Evolutionary conservation across 2,797 vertebrate species (phyloP).

Genomic region (Anguilla marmorata): DNA sequence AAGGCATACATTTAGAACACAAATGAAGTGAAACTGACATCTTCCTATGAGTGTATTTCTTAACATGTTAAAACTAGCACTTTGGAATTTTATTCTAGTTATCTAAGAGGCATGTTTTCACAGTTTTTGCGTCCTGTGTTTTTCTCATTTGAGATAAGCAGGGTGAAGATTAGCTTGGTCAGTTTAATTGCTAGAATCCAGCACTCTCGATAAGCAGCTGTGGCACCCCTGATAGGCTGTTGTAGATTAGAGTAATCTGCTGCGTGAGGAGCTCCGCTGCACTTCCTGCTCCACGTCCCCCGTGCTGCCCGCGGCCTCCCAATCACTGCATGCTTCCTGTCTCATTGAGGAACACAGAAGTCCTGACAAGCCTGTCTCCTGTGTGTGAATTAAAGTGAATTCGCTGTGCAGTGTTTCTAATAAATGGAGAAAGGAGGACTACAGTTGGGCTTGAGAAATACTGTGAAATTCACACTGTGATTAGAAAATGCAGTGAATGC

Average conservation of each 20-base stretch:
- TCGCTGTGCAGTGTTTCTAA: not conserved
- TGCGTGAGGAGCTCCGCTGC: not conserved
- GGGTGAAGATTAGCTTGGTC: constrained; percentile 10
- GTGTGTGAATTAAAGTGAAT: not conserved
- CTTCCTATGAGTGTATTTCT: not conserved
- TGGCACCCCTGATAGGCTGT: not conserved
- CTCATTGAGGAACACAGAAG: not conserved
- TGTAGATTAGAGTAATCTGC: not conserved
- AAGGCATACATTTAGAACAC: not conserved
- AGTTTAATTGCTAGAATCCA: constrained; percentile 5
- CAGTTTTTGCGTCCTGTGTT: not conserved
- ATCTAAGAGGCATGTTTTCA: not conserved
- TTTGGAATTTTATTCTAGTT: not conserved
- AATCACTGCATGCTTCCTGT: not conserved
- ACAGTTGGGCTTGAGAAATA: not conserved
- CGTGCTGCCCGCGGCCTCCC: not conserved
- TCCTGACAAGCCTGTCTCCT: not conserved
- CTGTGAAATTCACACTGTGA: not conserved
- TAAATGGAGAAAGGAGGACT: not conserved
- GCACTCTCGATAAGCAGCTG: not conserved
- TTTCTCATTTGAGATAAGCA: constrained; percentile 2
- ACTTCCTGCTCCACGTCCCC: not conserved
- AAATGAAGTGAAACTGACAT: not conserved
- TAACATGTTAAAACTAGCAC: not conserved
- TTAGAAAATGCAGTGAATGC: not conserved